Evolutionary conservation across 2,797 vertebrate species (phyloP), one percentile per base, ranked within the genome.

Genomic region (Muraenolepis orangiensis): DNA sequence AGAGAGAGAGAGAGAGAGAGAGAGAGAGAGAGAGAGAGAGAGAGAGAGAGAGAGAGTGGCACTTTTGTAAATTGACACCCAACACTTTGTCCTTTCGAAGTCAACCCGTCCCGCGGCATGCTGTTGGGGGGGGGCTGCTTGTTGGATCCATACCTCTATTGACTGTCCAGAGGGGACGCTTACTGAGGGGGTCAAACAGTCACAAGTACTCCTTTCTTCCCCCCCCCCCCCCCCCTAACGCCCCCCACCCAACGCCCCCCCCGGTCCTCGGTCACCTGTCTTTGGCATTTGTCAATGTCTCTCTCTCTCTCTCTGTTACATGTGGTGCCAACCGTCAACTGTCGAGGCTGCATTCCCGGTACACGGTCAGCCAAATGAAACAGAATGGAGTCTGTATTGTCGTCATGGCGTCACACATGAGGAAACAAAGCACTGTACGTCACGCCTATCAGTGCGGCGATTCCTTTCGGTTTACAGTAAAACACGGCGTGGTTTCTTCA

Each of bases 91-190:
- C 3, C 2, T 5, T 29, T 29, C n/a, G 0, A 66, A 14, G 4
- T 10, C 18, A 32, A 40, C 36, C 3, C 18, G 36, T 74, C 38
- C 66, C 38, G n/a, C n/a, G 69, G 40, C 20, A 6, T 67, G 66
- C 29, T 32, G 36, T 13, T 29, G 28, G 51, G 23, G 69, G 51
- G 32, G 23, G 66, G 32, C 69, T 42, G 26, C 6, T 4, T 16
- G 34, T 26, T 34, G 57, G 74, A 75, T 75, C 74, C 57, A 75
- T 75, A 66, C 16, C 29, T n/a, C 69, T 69, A 66, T 71, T 66
- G 74, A 75, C 69, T 51, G 70, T 38, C 69, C 51, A 23, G 74
- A 34, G 16, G 30, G 30, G 40, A 57, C 40, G 32, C 68, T 23
- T 38, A 16, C 13, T 20, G n/a, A n/a, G 26, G n/a, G 61, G 72